Evolutionary conservation across 35 echinoderm and acorn worm genomes (phyloP).

Genomic region (Lytechinus pictus): DNA sequence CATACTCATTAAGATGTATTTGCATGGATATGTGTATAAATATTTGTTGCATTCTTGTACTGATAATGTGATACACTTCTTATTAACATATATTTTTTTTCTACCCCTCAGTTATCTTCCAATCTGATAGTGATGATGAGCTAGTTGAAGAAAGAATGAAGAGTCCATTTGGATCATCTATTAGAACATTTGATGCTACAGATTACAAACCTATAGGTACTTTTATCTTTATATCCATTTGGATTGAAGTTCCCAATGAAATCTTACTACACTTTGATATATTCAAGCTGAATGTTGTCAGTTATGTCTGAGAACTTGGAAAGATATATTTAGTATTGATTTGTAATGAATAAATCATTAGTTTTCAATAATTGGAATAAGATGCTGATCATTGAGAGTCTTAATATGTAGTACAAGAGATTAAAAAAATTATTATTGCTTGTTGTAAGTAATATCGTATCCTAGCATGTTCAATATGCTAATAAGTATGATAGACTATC

Average conservation of each 20-base stretch:
- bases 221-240: background rate
- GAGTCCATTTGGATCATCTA: slow-evolving; percentile 96
- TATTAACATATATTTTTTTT: background rate
- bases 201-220: slow-evolving; percentile 98
- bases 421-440: background rate
- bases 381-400: background rate
- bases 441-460: background rate
- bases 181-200: slow-evolving; percentile 98
- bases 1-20: no score
- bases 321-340: background rate
- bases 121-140: slow-evolving; percentile 88
- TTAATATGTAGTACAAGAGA: background rate
- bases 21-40: no score
- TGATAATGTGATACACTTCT: background rate
- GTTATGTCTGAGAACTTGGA: no score
- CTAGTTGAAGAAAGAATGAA: slow-evolving; percentile 67
- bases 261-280: background rate
- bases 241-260: background rate
- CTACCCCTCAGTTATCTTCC: slow-evolving; percentile 68
- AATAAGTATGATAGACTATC: no score
- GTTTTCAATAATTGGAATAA: background rate
- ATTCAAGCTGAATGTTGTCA: no score
- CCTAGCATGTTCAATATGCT: no score
- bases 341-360: background rate
- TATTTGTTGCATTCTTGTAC: no score